Evolutionary conservation across 1,140 invertebrate genomes (phyloP), one percentile per base, ranked within the genome.

Genomic region (Papilio dardanus): DNA sequence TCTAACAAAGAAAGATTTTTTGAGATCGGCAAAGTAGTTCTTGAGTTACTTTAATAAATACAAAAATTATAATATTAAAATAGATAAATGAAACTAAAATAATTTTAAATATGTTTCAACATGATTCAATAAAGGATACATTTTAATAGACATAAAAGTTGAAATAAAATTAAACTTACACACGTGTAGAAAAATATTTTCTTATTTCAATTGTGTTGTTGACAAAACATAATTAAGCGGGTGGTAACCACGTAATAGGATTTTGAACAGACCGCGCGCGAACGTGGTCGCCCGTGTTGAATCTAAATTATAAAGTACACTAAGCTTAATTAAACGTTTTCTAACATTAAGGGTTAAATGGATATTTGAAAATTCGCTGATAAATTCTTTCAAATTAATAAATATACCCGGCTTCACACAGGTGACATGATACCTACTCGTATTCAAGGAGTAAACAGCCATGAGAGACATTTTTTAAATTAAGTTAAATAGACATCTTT

Each of bases 161-260:
- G n/a, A 46, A 50, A 21, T 7, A 50, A 21, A 19, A 8, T 50
- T 0, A 12, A 37, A 19, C 42, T 6, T 58, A 58, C 19, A 58
- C 21, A 50, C 46, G 5, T 50, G 19, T 21, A 58, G 14, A 6
- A 12, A 28, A 62, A 28, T 21, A 30, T 30, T 54, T 28, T 54
- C 21, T 19, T 16, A 24, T 24, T 62, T 62, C 16, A 62, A 62
- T 62, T 62, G 54, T 62, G 24, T 30, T 62, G 24, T 62, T 30
- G 12, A 30, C 24, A 5, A 62, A 62, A 62, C 24, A 62, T 62
- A 62, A 62, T 62, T 62, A 62, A 62, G 54, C 54, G 54, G 24
- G 54, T 62, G 54, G 54, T 62, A 30, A 62, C 50, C 54, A 62
- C 54, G 54, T 62, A 62, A 62, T 62, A 62, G 54, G 54, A 62